Conservation (phyloP, 2,113 vertebrate species). For the Myiozetetes cayanensis region DNA sequence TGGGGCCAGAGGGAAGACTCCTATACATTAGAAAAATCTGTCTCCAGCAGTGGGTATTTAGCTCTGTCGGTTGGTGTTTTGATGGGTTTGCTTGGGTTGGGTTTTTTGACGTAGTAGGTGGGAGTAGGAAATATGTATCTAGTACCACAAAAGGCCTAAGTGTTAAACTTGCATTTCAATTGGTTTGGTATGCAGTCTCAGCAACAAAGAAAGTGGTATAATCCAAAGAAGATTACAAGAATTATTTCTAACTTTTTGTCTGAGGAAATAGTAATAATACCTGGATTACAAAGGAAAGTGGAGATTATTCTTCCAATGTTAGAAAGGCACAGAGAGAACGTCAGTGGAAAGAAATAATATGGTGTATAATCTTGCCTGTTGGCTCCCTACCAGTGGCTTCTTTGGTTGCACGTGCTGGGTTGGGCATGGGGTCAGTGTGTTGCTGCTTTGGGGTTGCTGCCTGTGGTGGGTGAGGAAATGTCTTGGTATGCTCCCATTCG, state of each 20-base stretch:
- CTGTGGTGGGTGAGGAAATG: not conserved
- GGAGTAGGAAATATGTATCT: not conserved
- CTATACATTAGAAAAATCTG: not conserved
- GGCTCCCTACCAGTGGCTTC: not conserved
- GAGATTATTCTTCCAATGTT: not conserved
- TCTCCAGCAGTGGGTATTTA: not conserved
- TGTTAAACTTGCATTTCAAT: not conserved
- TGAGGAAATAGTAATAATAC: not conserved
- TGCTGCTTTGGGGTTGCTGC: not conserved
- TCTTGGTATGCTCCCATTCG: not conserved
- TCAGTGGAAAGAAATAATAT: not conserved
- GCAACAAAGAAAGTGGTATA: not conserved
- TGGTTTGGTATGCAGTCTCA: not conserved
- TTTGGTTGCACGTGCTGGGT: not conserved
- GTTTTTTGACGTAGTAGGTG: not conserved
- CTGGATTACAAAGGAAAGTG: not conserved
- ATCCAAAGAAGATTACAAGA: not conserved
- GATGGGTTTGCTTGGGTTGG: not conserved
- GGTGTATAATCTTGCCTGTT: fast-evolving
- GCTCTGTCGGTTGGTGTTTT: not conserved
- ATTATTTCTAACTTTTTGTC: not conserved
- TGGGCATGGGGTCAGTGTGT: fast-evolving
- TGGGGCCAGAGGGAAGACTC: fast-evolving
- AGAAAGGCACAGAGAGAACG: not conserved
- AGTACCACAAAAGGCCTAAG: not conserved